These are phyloP conservation scores for Torymus tubicola DNA, from an alignment of 2,888 invertebrate genomes.

Conservation along the genomic window DNA sequence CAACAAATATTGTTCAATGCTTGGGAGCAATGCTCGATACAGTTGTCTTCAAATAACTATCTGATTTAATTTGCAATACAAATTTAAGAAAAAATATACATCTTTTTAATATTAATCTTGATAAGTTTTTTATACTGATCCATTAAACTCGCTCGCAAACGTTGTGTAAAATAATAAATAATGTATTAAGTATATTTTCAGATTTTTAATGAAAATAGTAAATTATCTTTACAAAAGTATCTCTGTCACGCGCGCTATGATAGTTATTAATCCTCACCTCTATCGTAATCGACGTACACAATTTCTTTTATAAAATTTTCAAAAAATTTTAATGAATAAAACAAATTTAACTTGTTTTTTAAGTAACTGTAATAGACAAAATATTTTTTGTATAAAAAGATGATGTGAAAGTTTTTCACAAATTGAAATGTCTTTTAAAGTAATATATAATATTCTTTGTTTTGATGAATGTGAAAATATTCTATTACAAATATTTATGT, in stretches of 20 bases:
- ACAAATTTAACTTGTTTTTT: constrained; percentile 45
- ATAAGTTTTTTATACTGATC: constrained; percentile 53
- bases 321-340: constrained; percentile 50
- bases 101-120: constrained; percentile 62
- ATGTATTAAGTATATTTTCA: constrained; percentile 52
- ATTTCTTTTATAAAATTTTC: constrained; percentile 31
- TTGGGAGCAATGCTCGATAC: constrained; percentile 97
- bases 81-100: constrained; percentile 63
- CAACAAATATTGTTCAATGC: constrained; percentile 98
- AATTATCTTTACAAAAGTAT: constrained; percentile 62
- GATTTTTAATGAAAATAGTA: constrained; percentile 66
- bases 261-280: constrained; percentile 35
- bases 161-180: constrained; percentile 53
- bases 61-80: constrained; percentile 45
- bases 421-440: constrained; percentile 23
- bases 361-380: constrained; percentile 42
- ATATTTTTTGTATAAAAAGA: constrained; percentile 46
- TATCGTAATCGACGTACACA: constrained; percentile 42
- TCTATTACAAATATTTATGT: constrained; percentile 57
- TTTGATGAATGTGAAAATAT: constrained; percentile 48
- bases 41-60: constrained; percentile 88
- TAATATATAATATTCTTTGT: constrained; percentile 41
- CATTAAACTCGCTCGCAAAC: constrained; percentile 49
- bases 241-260: constrained; percentile 28
- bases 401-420: constrained; percentile 16